phyloP scores from a whole-genome alignment of 64 coral and sea anemone genomes.

The Exaiptasia diaphana region DNA sequence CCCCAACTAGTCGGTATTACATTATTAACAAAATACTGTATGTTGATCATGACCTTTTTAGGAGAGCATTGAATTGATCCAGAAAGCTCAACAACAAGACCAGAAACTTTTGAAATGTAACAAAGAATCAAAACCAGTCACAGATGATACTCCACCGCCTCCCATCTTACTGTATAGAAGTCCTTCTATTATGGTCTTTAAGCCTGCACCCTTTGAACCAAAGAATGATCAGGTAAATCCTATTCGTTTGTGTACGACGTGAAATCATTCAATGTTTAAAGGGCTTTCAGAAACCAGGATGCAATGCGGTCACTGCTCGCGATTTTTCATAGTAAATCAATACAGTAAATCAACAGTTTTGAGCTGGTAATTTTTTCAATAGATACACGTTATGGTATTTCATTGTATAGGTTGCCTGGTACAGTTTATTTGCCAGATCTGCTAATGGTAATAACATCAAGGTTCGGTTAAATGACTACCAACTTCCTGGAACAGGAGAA shows the following conservation, averaged over 20 bases:
- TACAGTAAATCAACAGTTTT: not conserved
- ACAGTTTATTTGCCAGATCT: constrained; percentile 84
- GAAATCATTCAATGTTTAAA: not conserved
- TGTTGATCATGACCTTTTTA: constrained; percentile 17
- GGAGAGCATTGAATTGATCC: constrained; percentile 89
- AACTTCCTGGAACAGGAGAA: constrained; percentile 82
- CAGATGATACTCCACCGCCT: constrained; percentile 29
- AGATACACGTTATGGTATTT: not conserved
- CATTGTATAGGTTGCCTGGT: constrained; percentile 80
- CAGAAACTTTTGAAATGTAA: constrained; percentile 46
- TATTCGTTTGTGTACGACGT: not conserved
- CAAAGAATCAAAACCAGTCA: constrained; percentile 6
- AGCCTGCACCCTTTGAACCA: constrained; percentile 69
- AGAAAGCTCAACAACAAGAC: constrained; percentile 83
- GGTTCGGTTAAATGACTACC: constrained; percentile 92
- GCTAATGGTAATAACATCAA: constrained; percentile 93
- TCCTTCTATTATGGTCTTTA: constrained; percentile 65
- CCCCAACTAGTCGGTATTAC: not conserved
- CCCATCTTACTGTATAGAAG: constrained; percentile 81
- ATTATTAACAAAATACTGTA: not conserved
- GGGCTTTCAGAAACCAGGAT: not conserved
- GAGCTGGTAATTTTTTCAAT: not conserved
- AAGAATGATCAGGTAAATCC: not conserved
- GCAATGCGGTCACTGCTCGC: not conserved
- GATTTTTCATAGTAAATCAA: not conserved